A percentile compares a stretch with the other conserved stretches of the same genome.
phyloP scores from a whole-genome alignment of 2,888 invertebrate species.

The Cephus spinipes region DNA sequence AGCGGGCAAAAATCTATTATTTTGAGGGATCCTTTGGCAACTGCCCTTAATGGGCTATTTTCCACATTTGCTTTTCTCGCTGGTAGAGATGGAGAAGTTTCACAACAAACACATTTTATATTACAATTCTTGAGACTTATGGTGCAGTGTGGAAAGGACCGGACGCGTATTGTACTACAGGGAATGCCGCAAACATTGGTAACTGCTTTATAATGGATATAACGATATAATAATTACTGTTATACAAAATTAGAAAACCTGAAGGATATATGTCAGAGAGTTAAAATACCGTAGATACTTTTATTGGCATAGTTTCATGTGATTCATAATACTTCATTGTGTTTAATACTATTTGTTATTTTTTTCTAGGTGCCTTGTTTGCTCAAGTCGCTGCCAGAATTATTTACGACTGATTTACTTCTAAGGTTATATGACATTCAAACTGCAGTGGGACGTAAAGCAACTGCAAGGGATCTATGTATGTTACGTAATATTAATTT shows the following conservation, averaged over 20 bases:
- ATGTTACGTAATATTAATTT: constrained; percentile 85
- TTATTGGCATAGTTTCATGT: not conserved
- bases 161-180: constrained; percentile 78
- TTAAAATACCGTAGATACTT: not conserved
- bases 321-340: not conserved
- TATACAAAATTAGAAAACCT: not conserved
- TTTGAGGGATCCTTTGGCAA: constrained; percentile 75
- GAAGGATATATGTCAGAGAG: not conserved
- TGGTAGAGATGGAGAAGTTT: constrained; percentile 80
- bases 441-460: constrained; percentile 80
- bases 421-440: constrained; percentile 84
- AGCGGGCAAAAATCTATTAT: constrained; percentile 58
- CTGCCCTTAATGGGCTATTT: constrained; percentile 77
- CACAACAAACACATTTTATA: constrained; percentile 86
- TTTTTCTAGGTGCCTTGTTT: constrained; percentile 76
- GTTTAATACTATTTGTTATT: not conserved
- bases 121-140: constrained; percentile 81
- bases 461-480: constrained; percentile 89
- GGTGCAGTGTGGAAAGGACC: constrained; percentile 82
- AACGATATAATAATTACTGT: not conserved
- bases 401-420: constrained; percentile 80
- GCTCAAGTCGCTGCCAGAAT: constrained; percentile 83
- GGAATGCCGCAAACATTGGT: constrained; percentile 80
- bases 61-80: constrained; percentile 79
- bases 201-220: constrained; percentile 14